These are phyloP conservation scores for Corythoichthys intestinalis DNA, from an alignment of 2,113 vertebrate species.

Conservation along the genomic window DNA sequence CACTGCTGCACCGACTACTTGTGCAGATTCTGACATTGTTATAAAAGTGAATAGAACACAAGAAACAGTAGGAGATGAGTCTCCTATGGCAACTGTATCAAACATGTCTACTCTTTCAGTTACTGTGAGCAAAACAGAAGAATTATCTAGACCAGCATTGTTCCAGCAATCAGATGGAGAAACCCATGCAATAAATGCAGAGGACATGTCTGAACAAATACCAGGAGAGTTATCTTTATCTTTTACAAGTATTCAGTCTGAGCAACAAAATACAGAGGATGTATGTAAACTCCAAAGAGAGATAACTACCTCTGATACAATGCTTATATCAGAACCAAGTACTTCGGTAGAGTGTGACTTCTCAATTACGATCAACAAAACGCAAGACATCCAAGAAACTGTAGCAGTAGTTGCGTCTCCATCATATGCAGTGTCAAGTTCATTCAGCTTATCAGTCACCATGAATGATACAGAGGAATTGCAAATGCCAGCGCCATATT, in stretches of 20 bases:
- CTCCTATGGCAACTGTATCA: not conserved
- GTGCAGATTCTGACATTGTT: not conserved
- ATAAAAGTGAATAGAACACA: constrained; percentile 6
- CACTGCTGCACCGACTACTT: not conserved
- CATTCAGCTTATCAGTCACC: constrained; percentile 2
- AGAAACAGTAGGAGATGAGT: not conserved
- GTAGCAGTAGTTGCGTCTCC: constrained; percentile 2
- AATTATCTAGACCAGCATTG: not conserved
- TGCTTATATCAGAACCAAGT: not conserved
- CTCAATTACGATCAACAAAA: not conserved
- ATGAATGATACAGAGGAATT: constrained; percentile 1
- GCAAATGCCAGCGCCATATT: not conserved
- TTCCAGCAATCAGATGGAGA: not conserved
- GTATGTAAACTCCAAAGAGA: not conserved
- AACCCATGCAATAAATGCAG: not conserved
- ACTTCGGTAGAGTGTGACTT: constrained; percentile 3
- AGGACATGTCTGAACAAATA: not conserved
- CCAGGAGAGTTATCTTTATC: not conserved
- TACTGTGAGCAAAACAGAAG: constrained; percentile 6
- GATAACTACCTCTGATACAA: not conserved
- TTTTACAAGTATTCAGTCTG: not conserved
- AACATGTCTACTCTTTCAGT: not conserved
- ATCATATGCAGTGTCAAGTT: not conserved
- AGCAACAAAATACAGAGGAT: not conserved
- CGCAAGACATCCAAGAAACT: not conserved